Evolutionary conservation across 1,140 invertebrate genomes (phyloP), one percentile per base, ranked within the genome.

Genomic region (Drosophila teissieri): DNA sequence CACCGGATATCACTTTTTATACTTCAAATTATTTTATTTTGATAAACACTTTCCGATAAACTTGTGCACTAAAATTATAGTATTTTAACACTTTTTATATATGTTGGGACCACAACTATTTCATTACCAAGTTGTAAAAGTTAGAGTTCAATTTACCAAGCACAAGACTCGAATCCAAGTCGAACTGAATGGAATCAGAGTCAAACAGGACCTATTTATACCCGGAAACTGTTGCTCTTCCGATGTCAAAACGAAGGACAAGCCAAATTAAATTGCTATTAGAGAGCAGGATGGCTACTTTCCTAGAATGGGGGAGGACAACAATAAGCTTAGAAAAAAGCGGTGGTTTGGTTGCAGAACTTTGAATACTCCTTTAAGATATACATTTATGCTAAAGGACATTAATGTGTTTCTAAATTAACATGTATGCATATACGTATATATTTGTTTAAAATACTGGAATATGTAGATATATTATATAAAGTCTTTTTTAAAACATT

Each of bases 121-220:
- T 8, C 6, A 46, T 24, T 46, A 55, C 67, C 65, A 0, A 65
- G 14, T n/a, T 51, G 24, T 11, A 46, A 19, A 19, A 19, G 19
- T 19, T 19, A 45, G 0, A 17, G 3, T 6, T 4, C 0, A 54
- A 15, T 22, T 58, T 10, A n/a, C 24, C 68, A 54, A 31, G 48
- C 52, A 52, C 52, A 74, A 37, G 39, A 75, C 61, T 40, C 52
- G 53, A 37, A 27, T 49, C 56, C 53, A 49, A 51, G 45, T 39
- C 53, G 14, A 67, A 86, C 83, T 86, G 72, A 67, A 39, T 55
- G 15, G 40, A 58, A n/a, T 56, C 45, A 10, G 4, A 42, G 37
- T 34, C 34, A 4, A 27, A 22, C 56, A 63, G 51, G 69, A 61
- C 31, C 83, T 86, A 86, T 86, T 86, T 86, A 86, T 86, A 88